Evolutionary conservation across 2,888 invertebrate species (phyloP).

Genomic region (Girardia tigrina): DNA sequence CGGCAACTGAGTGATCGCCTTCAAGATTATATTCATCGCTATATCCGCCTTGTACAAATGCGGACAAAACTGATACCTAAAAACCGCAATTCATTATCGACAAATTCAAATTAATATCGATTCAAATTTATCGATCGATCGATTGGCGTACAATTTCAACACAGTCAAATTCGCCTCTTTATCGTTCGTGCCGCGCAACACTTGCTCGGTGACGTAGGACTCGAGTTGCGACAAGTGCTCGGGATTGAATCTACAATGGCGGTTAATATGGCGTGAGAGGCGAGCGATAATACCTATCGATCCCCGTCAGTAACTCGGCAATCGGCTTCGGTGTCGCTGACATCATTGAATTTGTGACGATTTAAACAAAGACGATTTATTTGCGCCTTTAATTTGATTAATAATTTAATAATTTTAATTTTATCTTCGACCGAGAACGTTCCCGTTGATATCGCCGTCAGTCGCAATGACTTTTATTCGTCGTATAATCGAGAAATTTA

Average conservation of each 20-base stretch:
- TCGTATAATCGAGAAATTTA: no score
- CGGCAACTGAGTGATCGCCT: constrained; percentile 86
- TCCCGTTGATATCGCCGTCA: no score
- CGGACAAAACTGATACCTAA: constrained; percentile 78
- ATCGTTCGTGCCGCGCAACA: constrained; percentile 80
- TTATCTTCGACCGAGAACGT: no score
- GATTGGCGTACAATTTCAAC: constrained; percentile 60
- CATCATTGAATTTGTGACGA: background rate
- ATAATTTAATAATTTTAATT: no score
- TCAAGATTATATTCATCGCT: constrained; percentile 74
- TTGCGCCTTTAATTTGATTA: no score
- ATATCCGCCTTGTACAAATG: constrained; percentile 62
- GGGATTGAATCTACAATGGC: constrained; percentile 69
- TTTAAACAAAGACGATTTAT: no score
- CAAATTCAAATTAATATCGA: constrained; percentile 2
- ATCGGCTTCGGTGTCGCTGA: background rate
- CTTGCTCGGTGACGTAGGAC: constrained; percentile 79
- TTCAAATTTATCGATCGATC: background rate
- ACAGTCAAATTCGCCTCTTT: constrained; percentile 91
- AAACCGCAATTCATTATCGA: constrained; percentile 37
- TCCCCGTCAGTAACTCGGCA: constrained; percentile 16
- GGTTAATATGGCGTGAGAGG: background rate
- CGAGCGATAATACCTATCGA: constrained; percentile 5
- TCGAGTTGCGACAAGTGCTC: constrained; percentile 78
- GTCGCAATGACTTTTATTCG: no score